Evolutionary conservation across 2,888 invertebrate genomes (phyloP).

Genomic region (Scrobipalpa costella): DNA sequence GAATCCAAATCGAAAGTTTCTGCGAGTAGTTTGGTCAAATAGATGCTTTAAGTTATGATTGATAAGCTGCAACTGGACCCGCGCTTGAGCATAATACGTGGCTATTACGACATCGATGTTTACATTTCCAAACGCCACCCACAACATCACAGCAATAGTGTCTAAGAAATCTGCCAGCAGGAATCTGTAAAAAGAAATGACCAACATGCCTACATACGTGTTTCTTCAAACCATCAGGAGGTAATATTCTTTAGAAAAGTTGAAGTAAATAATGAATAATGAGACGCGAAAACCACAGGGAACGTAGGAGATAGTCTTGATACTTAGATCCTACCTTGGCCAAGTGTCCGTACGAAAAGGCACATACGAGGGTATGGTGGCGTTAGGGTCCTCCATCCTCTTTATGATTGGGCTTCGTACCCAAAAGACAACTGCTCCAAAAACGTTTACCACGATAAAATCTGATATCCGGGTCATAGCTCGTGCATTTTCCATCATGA

Average conservation of each 20-base stretch:
- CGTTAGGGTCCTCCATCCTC: neutral
- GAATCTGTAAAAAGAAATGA: conserved; percentile 8
- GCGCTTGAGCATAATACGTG: conserved; percentile 19
- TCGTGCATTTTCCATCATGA: neutral
- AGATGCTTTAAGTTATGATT: conserved; percentile 18
- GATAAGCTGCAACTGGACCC: conserved; percentile 21
- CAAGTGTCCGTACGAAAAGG: conserved; percentile 18
- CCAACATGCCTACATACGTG: no score
- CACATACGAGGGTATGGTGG: neutral
- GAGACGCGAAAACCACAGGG: no score
- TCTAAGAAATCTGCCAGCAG: conserved; percentile 12
- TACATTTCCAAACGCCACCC: conserved; percentile 12
- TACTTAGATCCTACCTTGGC: conserved; percentile 9
- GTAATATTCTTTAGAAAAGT: no score
- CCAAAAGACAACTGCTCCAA: neutral
- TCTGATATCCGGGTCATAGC: neutral
- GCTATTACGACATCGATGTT: conserved; percentile 10
- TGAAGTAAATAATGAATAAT: no score
- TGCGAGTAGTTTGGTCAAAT: neutral
- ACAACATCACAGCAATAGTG: neutral
- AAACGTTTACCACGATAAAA: neutral
- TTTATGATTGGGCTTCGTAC: neutral
- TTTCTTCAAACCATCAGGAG: no score
- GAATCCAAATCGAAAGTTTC: neutral
- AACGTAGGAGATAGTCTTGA: no score